These are phyloP conservation scores for Fregata magnificens DNA, from an alignment of 2,113 vertebrate genomes.

Conservation along the genomic window DNA sequence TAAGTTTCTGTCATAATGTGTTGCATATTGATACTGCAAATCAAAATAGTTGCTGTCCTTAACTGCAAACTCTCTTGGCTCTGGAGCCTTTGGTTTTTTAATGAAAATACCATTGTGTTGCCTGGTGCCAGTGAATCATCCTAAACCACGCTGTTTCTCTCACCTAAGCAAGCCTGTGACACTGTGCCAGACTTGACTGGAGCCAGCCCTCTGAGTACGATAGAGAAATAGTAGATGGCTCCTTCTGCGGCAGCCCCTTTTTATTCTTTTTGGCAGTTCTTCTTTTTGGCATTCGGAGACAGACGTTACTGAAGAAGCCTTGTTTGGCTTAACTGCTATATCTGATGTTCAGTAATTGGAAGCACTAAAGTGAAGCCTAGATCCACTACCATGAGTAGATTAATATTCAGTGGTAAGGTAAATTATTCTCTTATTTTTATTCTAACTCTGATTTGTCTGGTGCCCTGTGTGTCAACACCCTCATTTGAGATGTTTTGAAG, in stretches of 20 bases:
- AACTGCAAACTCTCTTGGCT: background rate
- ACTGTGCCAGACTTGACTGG: background rate
- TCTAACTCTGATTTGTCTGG: constrained; percentile 71
- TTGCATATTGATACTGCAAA: background rate
- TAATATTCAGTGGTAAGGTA: constrained; percentile 66
- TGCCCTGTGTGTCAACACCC: constrained; percentile 69
- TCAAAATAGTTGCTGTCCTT: background rate
- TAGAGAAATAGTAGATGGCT: background rate
- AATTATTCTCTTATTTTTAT: constrained; percentile 59
- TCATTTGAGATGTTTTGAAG: constrained; percentile 64
- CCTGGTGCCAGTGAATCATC: background rate
- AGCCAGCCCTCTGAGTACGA: background rate
- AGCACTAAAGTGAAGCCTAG: constrained; percentile 44
- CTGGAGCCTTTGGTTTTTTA: background rate
- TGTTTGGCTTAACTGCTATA: constrained; percentile 57
- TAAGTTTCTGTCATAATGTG: background rate
- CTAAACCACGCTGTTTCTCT: background rate
- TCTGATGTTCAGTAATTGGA: constrained; percentile 71
- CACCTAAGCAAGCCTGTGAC: background rate
- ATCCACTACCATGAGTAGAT: constrained; percentile 70
- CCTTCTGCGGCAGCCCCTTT: background rate
- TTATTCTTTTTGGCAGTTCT: constrained; percentile 75
- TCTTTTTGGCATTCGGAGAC: constrained; percentile 30
- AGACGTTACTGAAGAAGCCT: background rate
- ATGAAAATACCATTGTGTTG: background rate